Evolutionary conservation across 2,113 vertebrate species (phyloP).

Genomic region (Hystrix brachyura): DNA sequence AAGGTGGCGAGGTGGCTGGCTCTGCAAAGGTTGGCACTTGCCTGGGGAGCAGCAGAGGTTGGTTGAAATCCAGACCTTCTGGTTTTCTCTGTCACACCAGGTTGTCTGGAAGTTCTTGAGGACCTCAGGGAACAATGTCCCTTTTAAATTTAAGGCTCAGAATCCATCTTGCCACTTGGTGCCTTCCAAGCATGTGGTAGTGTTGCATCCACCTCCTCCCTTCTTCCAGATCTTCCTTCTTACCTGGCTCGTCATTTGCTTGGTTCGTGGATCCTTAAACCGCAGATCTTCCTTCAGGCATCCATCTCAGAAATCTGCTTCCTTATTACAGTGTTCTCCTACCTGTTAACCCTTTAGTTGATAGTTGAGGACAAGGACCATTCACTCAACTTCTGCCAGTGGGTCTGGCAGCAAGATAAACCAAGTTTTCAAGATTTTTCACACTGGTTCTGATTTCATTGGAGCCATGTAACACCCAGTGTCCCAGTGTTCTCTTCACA

Average conservation of each 20-base stretch:
- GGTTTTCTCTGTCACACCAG: neutral
- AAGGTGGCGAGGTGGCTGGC: accelerated
- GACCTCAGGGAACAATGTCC: neutral
- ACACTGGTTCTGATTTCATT: neutral
- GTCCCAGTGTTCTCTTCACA: neutral
- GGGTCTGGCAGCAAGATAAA: conserved; percentile 3
- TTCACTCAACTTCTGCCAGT: neutral
- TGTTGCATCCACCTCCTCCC: neutral
- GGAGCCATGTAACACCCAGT: neutral
- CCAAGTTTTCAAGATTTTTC: neutral
- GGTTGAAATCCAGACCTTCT: neutral
- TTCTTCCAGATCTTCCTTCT: neutral
- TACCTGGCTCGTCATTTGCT: neutral
- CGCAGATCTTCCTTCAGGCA: neutral
- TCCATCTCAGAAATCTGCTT: conserved; percentile 28
- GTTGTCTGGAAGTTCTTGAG: neutral
- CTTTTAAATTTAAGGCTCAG: neutral
- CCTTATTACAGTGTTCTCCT: neutral
- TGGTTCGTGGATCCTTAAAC: neutral
- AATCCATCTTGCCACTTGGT: neutral
- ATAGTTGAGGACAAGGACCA: conserved; percentile 13
- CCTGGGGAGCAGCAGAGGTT: neutral
- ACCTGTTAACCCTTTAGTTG: neutral
- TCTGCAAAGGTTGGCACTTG: neutral
- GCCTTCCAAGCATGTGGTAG: neutral